phyloP scores from a whole-genome alignment of 1,140 invertebrate species.

The Zaprionus tsacasi region DNA sequence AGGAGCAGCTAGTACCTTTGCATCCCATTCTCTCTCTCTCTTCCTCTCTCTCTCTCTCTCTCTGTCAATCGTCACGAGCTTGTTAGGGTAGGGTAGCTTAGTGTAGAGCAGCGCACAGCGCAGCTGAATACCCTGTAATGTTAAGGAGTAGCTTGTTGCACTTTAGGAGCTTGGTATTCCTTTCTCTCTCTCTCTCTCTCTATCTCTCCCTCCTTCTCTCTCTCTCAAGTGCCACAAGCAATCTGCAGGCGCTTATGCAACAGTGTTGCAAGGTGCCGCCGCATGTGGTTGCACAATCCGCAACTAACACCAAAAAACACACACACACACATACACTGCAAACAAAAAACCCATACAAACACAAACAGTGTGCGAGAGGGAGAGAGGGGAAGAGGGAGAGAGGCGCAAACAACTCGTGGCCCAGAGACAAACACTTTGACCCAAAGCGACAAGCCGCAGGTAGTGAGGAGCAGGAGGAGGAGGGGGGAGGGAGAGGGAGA shows the following conservation, averaged over 20 bases:
- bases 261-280: constrained; percentile 29
- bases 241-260: constrained; percentile 26
- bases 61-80: not conserved
- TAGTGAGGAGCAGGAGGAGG: not conserved
- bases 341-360: constrained; percentile 1
- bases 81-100: too few species aligned
- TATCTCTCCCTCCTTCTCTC: too few species aligned
- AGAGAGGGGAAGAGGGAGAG: constrained; percentile 12
- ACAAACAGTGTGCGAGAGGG: constrained; percentile 6
- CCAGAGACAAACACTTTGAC: constrained; percentile 47
- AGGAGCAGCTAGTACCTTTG: too few species aligned
- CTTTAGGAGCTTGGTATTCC: too few species aligned
- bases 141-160: too few species aligned
- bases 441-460: constrained; percentile 23
- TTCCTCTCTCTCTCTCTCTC: too few species aligned
- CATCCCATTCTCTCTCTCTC: not conserved
- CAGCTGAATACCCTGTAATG: too few species aligned
- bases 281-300: constrained; percentile 20
- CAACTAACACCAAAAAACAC: constrained; percentile 23
- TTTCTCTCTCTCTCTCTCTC: not conserved
- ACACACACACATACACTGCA: constrained; percentile 13
- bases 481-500: not conserved
- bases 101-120: too few species aligned
- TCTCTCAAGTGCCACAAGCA: not conserved
- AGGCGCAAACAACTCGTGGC: constrained; percentile 18